Percentiles rank a stretch among this genome's conserved stretches.
Conservation (phyloP, 2,113 vertebrate species). For the Atractosteus spatula region DNA sequence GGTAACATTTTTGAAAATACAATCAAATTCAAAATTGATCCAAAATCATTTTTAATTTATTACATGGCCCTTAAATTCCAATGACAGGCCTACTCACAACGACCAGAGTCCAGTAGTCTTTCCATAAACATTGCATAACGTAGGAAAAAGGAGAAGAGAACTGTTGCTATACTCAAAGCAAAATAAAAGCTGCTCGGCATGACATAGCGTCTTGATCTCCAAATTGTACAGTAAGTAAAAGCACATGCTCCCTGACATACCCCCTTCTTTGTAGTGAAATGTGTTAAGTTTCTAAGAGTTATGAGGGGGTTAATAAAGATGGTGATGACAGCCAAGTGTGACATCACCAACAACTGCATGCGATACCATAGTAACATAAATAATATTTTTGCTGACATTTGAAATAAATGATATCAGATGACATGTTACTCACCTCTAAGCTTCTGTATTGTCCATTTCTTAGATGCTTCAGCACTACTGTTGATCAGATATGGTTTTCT, state of each 20-base stretch:
- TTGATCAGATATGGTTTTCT: background rate
- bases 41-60: conserved; percentile 1
- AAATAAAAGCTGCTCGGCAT: conserved; percentile 34
- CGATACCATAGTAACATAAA: conserved; percentile 49
- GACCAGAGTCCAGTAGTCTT: background rate
- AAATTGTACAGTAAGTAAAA: conserved; percentile 41
- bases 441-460: conserved; percentile 20
- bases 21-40: background rate
- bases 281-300: background rate
- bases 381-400: conserved; percentile 47
- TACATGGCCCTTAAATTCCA: background rate
- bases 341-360: conserved; percentile 55
- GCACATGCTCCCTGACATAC: conserved; percentile 22
- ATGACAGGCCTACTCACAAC: background rate
- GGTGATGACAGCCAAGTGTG: conserved; percentile 45
- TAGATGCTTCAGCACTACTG: background rate
- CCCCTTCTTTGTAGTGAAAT: conserved; percentile 18
- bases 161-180: conserved; percentile 37
- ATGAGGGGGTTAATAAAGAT: conserved; percentile 33
- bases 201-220: conserved; percentile 44
- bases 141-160: conserved; percentile 13
- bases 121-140: background rate
- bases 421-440: conserved; percentile 21
- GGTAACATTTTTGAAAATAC: background rate
- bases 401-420: conserved; percentile 44